A percentile compares a stretch with the other conserved stretches of the same genome.
Conservation (phyloP, 2,888 invertebrate species). For the Micoletzkya japonica region DNA sequence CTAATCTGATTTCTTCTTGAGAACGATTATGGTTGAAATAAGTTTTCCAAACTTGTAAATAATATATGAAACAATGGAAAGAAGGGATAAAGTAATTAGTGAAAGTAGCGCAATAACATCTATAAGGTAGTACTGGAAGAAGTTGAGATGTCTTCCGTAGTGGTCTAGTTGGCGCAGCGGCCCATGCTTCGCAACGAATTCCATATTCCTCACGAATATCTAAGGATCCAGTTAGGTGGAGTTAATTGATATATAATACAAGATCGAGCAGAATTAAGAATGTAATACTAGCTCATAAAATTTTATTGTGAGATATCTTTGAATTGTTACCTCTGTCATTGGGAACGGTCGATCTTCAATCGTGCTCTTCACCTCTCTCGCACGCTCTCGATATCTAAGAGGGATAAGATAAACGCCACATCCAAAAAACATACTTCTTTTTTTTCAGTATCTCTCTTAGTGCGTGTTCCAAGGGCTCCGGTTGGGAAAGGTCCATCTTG, state of each 20-base stretch:
- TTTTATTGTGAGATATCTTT: neutral
- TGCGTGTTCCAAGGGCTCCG: neutral
- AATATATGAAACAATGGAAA: neutral
- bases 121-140: slow-evolving; percentile 1
- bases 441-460: slow-evolving; percentile 3
- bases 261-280: too few relatives aligned
- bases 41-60: too few relatives aligned
- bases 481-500: neutral
- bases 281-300: too few relatives aligned
- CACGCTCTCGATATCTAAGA: neutral
- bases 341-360: neutral
- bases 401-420: neutral
- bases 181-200: neutral
- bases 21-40: too few relatives aligned
- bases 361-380: neutral
- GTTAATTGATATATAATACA: too few relatives aligned
- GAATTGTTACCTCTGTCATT: neutral
- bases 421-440: neutral
- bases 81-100: neutral
- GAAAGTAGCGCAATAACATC: neutral
- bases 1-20: too few relatives aligned
- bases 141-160: slow-evolving; percentile 7
- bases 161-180: slow-evolving; percentile 11
- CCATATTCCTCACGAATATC: neutral
- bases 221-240: too few relatives aligned